Evolutionary conservation across 2,113 vertebrate genomes (phyloP).

Genomic region (Festucalex cinctus): DNA sequence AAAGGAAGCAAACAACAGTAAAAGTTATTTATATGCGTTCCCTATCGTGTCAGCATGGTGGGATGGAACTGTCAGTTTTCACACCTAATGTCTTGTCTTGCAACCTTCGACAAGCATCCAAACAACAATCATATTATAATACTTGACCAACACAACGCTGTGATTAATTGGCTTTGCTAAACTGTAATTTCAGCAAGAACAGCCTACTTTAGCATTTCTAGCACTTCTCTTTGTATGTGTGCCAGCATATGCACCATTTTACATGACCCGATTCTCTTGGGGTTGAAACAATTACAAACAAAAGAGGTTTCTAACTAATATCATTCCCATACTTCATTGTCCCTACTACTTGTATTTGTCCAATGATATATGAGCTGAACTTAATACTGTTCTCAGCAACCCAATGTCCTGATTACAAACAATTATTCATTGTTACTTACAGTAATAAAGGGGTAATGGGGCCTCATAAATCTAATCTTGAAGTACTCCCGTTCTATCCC

Average conservation of each 20-base stretch:
- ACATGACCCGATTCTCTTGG: slow-evolving; percentile 34
- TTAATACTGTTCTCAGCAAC: slow-evolving; percentile 65
- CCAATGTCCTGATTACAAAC: slow-evolving; percentile 71
- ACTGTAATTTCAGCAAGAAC: slow-evolving; percentile 43
- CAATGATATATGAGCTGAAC: slow-evolving; percentile 69
- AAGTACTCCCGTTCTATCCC: slow-evolving; percentile 24
- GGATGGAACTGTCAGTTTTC: slow-evolving; percentile 33
- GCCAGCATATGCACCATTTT: background rate
- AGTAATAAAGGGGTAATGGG: slow-evolving; percentile 73
- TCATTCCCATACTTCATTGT: slow-evolving; percentile 46
- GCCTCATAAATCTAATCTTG: slow-evolving; percentile 62
- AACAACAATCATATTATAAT: slow-evolving; percentile 4
- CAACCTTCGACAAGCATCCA: slow-evolving; percentile 23
- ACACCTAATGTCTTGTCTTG: slow-evolving; percentile 33
- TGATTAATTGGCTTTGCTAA: slow-evolving; percentile 73
- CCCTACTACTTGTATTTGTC: slow-evolving; percentile 41
- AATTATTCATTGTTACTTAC: slow-evolving; percentile 76
- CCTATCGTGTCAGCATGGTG: slow-evolving; percentile 30
- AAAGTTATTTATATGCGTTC: slow-evolving; percentile 39
- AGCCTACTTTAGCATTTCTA: slow-evolving; percentile 12
- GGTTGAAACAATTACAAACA: slow-evolving; percentile 64
- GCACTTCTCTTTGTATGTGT: background rate
- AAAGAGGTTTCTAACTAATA: slow-evolving; percentile 37
- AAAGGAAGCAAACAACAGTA: slow-evolving; percentile 12
- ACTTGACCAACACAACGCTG: slow-evolving; percentile 1